phyloP scores from a whole-genome alignment of 2,113 vertebrate genomes.

The Stegastes partitus region DNA sequence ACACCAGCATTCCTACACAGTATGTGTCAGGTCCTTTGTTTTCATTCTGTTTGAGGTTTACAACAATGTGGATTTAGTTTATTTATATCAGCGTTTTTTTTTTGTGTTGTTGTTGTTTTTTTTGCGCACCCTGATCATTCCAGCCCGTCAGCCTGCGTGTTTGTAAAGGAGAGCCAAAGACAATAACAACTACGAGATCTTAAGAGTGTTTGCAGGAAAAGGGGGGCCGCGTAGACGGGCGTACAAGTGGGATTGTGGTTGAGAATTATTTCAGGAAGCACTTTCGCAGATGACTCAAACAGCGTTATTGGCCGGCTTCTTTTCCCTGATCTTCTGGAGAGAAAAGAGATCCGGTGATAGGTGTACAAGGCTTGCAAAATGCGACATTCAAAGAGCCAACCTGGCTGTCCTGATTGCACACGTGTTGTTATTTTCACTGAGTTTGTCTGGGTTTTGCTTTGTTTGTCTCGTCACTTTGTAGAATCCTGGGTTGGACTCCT shows the following conservation, averaged over 20 bases:
- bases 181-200: conserved; percentile 55
- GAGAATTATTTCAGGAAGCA: conserved; percentile 31
- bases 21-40: conserved; percentile 70
- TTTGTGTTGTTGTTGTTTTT: too few relatives aligned
- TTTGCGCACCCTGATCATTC: conserved; percentile 49
- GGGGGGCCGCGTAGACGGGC: conserved; percentile 17
- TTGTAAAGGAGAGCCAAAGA: conserved; percentile 50
- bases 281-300: conserved; percentile 59
- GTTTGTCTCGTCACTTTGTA: conserved; percentile 54
- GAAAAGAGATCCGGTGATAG: not conserved
- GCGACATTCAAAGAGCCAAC: not conserved
- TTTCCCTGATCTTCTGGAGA: conserved; percentile 13
- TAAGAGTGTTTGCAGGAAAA: conserved; percentile 38
- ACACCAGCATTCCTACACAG: conserved; percentile 70
- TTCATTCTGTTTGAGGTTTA: conserved; percentile 56
- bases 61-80: conserved; percentile 60
- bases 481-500: conserved; percentile 93
- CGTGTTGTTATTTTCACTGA: not conserved
- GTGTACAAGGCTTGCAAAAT: not conserved
- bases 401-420: not conserved
- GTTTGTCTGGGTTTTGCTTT: not conserved
- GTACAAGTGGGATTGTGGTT: conserved; percentile 36
- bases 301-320: conserved; percentile 13
- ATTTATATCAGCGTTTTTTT: conserved; percentile 58
- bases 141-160: conserved; percentile 45